phyloP scores from a whole-genome alignment of 2,888 invertebrate species.

The Camponotus fellah region DNA sequence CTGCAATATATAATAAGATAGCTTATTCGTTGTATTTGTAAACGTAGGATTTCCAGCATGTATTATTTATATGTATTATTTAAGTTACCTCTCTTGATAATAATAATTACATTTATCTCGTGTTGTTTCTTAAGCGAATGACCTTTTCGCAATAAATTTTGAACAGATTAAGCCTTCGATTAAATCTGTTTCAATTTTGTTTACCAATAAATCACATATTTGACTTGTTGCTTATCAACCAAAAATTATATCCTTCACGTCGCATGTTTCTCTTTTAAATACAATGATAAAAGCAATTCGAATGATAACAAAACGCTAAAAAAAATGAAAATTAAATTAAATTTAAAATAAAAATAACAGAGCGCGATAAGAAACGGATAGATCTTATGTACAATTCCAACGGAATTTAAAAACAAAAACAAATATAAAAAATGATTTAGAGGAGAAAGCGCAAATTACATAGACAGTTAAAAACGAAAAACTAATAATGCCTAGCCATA shows the following conservation, averaged over 20 bases:
- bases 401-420: too few species aligned
- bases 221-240: slow-evolving; percentile 17
- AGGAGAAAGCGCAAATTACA: too few species aligned
- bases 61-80: slow-evolving; percentile 19
- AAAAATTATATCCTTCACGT: background rate
- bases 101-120: slow-evolving; percentile 30
- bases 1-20: background rate
- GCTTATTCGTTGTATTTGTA: background rate
- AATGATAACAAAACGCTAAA: too few species aligned
- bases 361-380: too few species aligned
- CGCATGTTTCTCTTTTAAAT: background rate
- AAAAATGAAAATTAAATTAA: too few species aligned
- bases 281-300: too few species aligned
- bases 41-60: background rate
- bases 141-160: slow-evolving; percentile 33
- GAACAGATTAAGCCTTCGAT: background rate
- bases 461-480: too few species aligned
- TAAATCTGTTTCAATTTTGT: slow-evolving; percentile 27
- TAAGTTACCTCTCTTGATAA: slow-evolving; percentile 20
- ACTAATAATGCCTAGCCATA: too few species aligned
- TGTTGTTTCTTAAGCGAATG: background rate
- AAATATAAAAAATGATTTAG: too few species aligned
- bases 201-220: slow-evolving; percentile 13
- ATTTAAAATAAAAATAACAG: too few species aligned
- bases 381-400: too few species aligned